A percentile compares a stretch with the other conserved stretches of the same genome.
Evolutionary conservation across 2,113 vertebrate species (phyloP).

Genomic region (Baryphthengus martii): DNA sequence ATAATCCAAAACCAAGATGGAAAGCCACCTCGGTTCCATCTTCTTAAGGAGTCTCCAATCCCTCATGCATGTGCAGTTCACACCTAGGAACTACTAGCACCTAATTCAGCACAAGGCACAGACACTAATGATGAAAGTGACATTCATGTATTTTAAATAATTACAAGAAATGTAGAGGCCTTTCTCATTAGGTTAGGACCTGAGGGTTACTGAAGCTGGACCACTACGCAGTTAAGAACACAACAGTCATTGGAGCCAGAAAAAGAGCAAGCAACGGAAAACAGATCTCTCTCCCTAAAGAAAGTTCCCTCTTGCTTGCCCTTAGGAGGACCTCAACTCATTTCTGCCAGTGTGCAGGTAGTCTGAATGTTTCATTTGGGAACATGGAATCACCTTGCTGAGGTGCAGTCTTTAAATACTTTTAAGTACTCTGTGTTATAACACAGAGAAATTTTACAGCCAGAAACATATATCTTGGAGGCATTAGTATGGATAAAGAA

Average conservation of each 20-base stretch:
- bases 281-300: background rate
- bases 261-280: background rate
- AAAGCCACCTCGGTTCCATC: background rate
- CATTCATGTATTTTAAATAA: background rate
- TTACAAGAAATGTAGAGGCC: background rate
- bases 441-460: background rate
- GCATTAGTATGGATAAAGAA: background rate
- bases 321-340: background rate
- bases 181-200: background rate
- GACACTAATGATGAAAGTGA: background rate
- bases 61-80: background rate
- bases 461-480: background rate
- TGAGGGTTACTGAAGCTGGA: background rate
- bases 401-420: background rate
- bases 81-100: background rate
- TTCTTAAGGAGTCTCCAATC: background rate
- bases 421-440: background rate
- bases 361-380: background rate
- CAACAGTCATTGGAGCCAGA: background rate
- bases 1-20: background rate
- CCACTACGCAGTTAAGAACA: background rate
- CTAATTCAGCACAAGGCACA: background rate
- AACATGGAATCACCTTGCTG: background rate
- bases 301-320: background rate
- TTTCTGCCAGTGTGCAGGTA: background rate